A percentile compares a stretch with the other conserved stretches of the same genome.
phyloP scores from a whole-genome alignment of 2,797 vertebrate species.

The Sebastes matsubarae region DNA sequence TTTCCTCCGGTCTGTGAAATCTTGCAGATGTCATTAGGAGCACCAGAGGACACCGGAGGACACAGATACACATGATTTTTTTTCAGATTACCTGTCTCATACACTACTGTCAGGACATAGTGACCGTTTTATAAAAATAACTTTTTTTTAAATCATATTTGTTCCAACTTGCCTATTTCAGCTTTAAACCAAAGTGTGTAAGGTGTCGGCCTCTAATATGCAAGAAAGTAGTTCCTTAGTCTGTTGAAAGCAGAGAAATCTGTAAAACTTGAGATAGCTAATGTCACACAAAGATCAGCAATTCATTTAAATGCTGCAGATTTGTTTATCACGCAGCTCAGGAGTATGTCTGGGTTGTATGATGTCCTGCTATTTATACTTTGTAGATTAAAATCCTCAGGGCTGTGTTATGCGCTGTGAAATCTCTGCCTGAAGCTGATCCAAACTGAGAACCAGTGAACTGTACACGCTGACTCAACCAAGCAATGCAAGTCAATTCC shows the following conservation, averaged over 20 bases:
- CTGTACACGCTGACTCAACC: slow-evolving; percentile 38
- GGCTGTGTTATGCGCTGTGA: not conserved
- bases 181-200: not conserved
- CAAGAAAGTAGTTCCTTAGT: not conserved
- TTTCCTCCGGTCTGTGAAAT: too few relatives aligned
- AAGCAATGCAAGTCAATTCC: slow-evolving; percentile 30
- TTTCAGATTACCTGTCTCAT: too few relatives aligned
- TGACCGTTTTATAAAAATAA: too few relatives aligned
- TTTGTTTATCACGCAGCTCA: not conserved
- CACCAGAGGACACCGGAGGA: too few relatives aligned
- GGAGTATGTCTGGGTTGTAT: not conserved
- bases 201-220: not conserved
- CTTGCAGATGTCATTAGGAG: too few relatives aligned
- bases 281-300: not conserved
- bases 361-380: slow-evolving; percentile 4
- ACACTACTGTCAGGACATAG: too few relatives aligned
- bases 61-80: too few relatives aligned
- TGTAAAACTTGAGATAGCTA: not conserved
- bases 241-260: not conserved
- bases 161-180: too few relatives aligned
- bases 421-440: slow-evolving; percentile 8
- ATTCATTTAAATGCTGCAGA: not conserved
- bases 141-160: too few relatives aligned
- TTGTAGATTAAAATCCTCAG: slow-evolving; percentile 11
- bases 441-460: not conserved